These are phyloP conservation scores for Bolborhynchus lineola DNA, from an alignment of 2,113 vertebrate species.

Conservation along the genomic window DNA sequence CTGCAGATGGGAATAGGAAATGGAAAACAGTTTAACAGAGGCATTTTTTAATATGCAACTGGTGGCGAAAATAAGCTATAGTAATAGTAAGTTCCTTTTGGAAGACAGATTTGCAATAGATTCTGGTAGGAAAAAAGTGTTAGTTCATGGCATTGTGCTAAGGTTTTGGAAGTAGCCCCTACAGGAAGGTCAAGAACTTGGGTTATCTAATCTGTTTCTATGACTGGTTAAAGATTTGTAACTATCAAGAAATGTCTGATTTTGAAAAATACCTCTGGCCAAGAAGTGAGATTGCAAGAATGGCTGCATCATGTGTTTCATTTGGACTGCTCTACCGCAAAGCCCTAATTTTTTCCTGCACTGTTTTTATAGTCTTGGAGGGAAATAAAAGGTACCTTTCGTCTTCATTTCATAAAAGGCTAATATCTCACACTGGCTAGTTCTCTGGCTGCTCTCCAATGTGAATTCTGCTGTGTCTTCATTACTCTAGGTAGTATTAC, in stretches of 20 bases:
- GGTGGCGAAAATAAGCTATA: constrained; percentile 7
- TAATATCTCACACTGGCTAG: neutral
- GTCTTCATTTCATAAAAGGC: neutral
- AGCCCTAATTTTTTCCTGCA: neutral
- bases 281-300: neutral
- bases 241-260: neutral
- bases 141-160: neutral
- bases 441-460: neutral
- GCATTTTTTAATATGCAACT: constrained; percentile 22
- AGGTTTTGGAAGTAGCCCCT: neutral
- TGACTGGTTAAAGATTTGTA: neutral
- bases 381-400: neutral
- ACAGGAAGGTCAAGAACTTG: neutral
- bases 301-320: neutral
- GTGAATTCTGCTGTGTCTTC: neutral
- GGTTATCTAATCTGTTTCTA: neutral
- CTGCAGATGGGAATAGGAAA: neutral
- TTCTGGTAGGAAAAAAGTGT: neutral
- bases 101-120: neutral
- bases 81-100: neutral
- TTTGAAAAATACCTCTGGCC: neutral
- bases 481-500: neutral
- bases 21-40: neutral
- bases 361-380: neutral
- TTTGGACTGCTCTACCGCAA: neutral